Base-by-base conservation (phyloP, 2,888 invertebrate species). In the Proisotoma minuta region DNA sequence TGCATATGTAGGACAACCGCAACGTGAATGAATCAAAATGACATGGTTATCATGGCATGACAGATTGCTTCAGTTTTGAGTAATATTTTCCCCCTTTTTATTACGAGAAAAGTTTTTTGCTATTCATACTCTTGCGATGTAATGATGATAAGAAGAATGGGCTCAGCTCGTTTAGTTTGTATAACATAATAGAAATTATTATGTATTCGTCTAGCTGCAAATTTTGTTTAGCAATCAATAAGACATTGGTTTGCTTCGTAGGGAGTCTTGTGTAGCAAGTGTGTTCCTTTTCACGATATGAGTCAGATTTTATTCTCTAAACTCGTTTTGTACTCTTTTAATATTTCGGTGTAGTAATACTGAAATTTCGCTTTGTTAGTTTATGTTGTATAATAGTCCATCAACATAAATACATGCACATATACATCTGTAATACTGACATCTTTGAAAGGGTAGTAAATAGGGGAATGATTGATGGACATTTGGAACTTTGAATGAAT, bases 11-110 rank as follows among this genome's bases (percentile, higher is more conserved):
- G 20, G 40, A 54, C 39, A 54, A 27, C 20, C 23, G 23, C 26
- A 39, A 39, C 34, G 20, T 34, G 54, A 54, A 54, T 51, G n/a
- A n/a, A n/a, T n/a, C 34, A 8, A 3, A 54, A 39, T 54, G 54
- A 39, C 54, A 54, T 34, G 54, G n/a, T n/a, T 47, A 52, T 62
- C 57, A 57, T 57, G 51, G 62, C 57, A 62, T 64, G 64, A 64
- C 64, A 64, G 64, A 64, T 64, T 64, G 64, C 60, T 60, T 64
- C 48, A 60, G 52, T 64, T 64, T 52, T 53, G 56, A 52, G n/a
- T 5, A 24, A 54, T 54, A 34, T 34, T 20, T 52, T 52, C 2
- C 28, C 52, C 18, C 29, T 8, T 15, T 28, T 52, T 28, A 18
- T 28, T 28, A 34, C 15, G 8, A 34, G 8, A 34, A 34, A 34